Conservation (phyloP, 2,113 vertebrate species). For the Pedionomus torquatus region DNA sequence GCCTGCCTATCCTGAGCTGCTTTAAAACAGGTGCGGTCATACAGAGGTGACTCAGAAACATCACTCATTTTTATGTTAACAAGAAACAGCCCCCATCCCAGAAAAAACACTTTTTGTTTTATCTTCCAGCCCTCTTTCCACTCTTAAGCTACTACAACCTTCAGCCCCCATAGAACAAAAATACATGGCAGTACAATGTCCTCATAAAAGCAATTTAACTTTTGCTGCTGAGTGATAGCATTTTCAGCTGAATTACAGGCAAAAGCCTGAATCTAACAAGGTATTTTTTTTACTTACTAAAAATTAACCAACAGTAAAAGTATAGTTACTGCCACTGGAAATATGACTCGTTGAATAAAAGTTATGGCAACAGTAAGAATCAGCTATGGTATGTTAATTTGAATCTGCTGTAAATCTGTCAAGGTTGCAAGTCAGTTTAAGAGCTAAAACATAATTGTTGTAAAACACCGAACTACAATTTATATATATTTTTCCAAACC, state of each 20-base stretch:
- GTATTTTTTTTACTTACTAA: conserved; percentile 44
- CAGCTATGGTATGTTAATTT: conserved; percentile 52
- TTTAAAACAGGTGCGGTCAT: not conserved
- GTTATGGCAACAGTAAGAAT: conserved; percentile 31
- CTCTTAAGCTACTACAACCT: not conserved
- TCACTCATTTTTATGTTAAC: not conserved
- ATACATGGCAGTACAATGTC: not conserved
- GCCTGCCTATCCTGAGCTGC: not conserved
- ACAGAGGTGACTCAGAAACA: not conserved
- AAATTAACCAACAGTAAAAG: conserved; percentile 55
- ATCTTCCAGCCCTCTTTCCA: not conserved
- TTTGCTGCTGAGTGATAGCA: not conserved
- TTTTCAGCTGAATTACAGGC: not conserved
- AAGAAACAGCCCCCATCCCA: not conserved
- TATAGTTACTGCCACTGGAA: conserved; percentile 42
- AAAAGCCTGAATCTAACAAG: not conserved
- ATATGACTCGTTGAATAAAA: conserved; percentile 50
- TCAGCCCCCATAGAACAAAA: not conserved
- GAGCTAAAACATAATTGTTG: conserved; percentile 54
- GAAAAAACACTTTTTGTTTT: not conserved
- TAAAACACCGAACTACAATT: conserved; percentile 13
- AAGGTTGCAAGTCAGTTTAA: conserved; percentile 9
- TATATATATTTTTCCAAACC: conserved; percentile 32
- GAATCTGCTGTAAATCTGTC: conserved; percentile 51
- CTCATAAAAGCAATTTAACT: not conserved